Conservation (phyloP, 2,113 vertebrate genomes). For the Actinemys pallida region DNA sequence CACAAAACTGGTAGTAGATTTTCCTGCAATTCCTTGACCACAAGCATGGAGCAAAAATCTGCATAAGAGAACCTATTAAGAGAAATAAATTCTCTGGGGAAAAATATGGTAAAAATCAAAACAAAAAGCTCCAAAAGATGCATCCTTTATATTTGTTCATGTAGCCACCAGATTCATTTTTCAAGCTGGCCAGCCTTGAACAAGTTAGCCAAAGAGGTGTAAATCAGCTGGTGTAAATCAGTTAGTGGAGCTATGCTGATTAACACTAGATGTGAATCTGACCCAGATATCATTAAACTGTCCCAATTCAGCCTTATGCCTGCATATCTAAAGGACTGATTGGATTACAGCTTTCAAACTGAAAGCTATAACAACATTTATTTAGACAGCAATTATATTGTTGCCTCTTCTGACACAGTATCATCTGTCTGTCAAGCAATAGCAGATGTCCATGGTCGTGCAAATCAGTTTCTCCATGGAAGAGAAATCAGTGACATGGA, state of each 20-base stretch:
- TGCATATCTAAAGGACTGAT: neutral
- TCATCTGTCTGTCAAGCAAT: no score
- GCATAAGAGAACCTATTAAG: neutral
- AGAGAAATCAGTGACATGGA: no score
- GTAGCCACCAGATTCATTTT: neutral
- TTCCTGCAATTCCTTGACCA: neutral
- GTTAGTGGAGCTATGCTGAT: neutral
- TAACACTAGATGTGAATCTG: neutral
- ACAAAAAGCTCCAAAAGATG: neutral
- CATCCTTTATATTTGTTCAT: neutral
- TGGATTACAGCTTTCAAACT: neutral
- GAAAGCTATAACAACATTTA: neutral
- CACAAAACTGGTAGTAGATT: conserved; percentile 36
- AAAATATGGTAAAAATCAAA: neutral
- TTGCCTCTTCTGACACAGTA: neutral
- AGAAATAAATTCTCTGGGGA: neutral
- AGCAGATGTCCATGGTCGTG: no score
- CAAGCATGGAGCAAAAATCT: neutral
- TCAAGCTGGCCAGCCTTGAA: neutral
- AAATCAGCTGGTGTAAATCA: neutral
- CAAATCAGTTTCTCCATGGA: no score
- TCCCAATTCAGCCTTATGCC: neutral
- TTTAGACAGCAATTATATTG: neutral
- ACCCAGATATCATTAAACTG: neutral
- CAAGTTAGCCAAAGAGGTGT: neutral